Base-by-base conservation (phyloP, 2,113 vertebrate species). In the Motacilla tschutschensis region DNA sequence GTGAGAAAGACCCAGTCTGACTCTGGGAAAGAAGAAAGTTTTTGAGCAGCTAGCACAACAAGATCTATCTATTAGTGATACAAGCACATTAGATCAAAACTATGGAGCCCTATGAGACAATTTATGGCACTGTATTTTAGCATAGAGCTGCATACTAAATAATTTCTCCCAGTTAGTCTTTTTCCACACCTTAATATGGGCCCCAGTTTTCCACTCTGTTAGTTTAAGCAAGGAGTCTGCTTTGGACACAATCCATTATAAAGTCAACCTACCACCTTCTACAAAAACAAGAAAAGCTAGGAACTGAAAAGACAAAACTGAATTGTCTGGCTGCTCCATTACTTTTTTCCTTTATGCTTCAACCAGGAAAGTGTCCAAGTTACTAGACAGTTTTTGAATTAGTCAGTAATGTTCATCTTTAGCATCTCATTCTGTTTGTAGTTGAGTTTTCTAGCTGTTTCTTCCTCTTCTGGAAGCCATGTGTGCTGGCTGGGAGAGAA, bases 211-310 rank as follows among this genome's bases (percentile, higher is more conserved):
- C 82, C 83, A 65, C 62, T 81, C 85, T 58, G 77, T 55, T 83
- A 77, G 90, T 70, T 92, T 77, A 76, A 84, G 65, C 47, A 91
- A 92, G 50, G 54, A 90, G 74, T 81, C 92, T 91, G 58, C 60
- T 85, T 94, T 94, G 88, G 93, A 93, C 63, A 79, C 29, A 85
- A 74, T 84, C 80, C 83, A 92, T 78, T 67, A 77, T 7, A 75
- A 89, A 89, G 80, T 76, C 78, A 89, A 72, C 17, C 47, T 62
- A 83, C 54, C 66, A 66, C 63, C 47, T 84, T 92, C 69, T 69
- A 75, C 70, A 78, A 86, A 94, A 90, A 79, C 35, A 63, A 79
- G 85, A 94, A 58, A 71, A 64, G 54, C 50, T 58, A 85, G 55
- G 44, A 90, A 76, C 41, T 44, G 35, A 70, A 80, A 47, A 91